Evolutionary conservation across 2,888 invertebrate species (phyloP).

Genomic region (Dermolepida albohirtum): DNA sequence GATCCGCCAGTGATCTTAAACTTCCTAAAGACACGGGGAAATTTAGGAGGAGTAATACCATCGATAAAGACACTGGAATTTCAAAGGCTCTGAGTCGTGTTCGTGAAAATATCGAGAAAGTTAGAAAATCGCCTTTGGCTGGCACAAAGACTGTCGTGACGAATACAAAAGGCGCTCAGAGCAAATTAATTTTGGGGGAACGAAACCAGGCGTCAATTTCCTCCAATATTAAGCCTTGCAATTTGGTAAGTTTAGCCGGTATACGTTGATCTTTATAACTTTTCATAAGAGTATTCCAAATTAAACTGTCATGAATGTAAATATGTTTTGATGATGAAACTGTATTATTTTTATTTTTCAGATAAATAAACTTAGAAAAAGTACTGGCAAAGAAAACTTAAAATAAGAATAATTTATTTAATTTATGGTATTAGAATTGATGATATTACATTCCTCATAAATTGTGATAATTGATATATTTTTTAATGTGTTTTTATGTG

Average conservation of each 20-base stretch:
- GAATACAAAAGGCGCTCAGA: constrained; percentile 1
- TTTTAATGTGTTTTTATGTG: too few species aligned
- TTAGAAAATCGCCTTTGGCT: background rate
- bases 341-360: constrained; percentile 31
- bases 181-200: constrained; percentile 25
- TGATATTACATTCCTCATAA: too few species aligned
- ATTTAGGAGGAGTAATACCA: constrained; percentile 46
- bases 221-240: constrained; percentile 39
- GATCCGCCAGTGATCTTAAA: constrained; percentile 47
- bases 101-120: constrained; percentile 27
- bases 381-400: constrained; percentile 43
- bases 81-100: constrained; percentile 28
- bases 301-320: background rate
- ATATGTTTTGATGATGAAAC: constrained; percentile 1
- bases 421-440: too few species aligned
- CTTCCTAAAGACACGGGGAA: constrained; percentile 5
- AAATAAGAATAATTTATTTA: too few species aligned
- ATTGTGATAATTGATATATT: too few species aligned
- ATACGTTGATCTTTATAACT: too few species aligned
- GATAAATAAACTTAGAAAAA: constrained; percentile 36
- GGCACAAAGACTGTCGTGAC: background rate
- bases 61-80: constrained; percentile 37
- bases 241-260: constrained; percentile 44
- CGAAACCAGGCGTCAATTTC: constrained; percentile 19
- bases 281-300: too few species aligned